Conservation (phyloP, 2,113 vertebrate genomes). For the Petrocephalus microphthalmus region DNA sequence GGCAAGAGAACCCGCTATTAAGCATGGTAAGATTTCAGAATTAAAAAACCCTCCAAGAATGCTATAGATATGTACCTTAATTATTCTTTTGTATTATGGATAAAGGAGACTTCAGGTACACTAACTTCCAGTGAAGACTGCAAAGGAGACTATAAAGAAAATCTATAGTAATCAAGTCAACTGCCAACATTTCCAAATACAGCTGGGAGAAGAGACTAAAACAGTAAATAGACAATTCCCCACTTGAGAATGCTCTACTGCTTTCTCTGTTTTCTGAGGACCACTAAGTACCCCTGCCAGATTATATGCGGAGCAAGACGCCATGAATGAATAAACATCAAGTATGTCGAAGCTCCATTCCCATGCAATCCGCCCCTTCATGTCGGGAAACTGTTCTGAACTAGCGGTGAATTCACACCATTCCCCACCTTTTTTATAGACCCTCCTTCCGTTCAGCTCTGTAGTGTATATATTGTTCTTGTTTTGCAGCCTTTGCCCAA, state of each 20-base stretch:
- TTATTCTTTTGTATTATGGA: not conserved
- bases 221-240: not conserved
- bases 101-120: not conserved
- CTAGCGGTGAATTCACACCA: not conserved
- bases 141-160: not conserved
- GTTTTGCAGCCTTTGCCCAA: not conserved
- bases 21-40: not conserved
- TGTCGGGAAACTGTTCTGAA: not conserved
- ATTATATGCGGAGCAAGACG: not conserved
- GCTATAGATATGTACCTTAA: not conserved
- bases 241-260: not conserved
- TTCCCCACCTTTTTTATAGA: not conserved
- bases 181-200: not conserved
- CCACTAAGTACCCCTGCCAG: not conserved
- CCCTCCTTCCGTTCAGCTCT: not conserved
- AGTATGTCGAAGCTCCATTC: not conserved
- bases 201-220: not conserved
- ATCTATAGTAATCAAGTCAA: not conserved
- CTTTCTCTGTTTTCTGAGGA: not conserved
- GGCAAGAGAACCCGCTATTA: not conserved
- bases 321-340: not conserved
- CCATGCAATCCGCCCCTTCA: not conserved
- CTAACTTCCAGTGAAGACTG: not conserved
- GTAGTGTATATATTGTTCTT: not conserved
- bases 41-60: not conserved